Base-by-base conservation (phyloP, 2,888 invertebrate genomes). In the Proisotoma minuta region DNA sequence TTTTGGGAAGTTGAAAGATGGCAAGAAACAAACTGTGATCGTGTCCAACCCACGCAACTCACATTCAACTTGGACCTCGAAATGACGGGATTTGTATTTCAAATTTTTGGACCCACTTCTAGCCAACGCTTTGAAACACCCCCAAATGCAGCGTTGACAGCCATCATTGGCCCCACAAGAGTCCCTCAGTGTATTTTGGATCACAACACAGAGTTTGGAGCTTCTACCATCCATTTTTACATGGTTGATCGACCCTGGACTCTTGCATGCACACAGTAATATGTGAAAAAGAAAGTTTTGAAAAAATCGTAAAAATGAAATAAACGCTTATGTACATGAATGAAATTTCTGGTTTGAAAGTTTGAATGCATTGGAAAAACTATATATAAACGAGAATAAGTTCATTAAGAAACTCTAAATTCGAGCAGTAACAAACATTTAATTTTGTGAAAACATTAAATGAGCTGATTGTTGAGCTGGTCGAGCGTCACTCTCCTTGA, bases 1-100 rank as follows among this genome's bases (percentile, higher is more conserved):
- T 66, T 66, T 43, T 63, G 49, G 23, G 26, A 57, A 43, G 43
- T 43, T 43, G 50, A 50, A 10, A 50, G 22, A 50, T 50, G 50
- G 50, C 18, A 5, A 43, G 43, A 5, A 4, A 43, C 43, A 43
- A n/a, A 43, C 43, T 43, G 43, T n/a, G 20, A 43, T 20, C 12
- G 18, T 4, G 20, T 43, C 43, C 43, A 43, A 43, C 43, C 43
- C 8, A 43, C 43, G 4, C 43, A 43, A 20, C n/a, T n/a, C 8
- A 43, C 43, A 5, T 43, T 43, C n/a, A 43, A 43, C 43, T 43
- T 43, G 43, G 43, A 5, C n/a, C 8, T 5, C 12, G 43, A 43
- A n/a, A 43, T 43, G 43, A 43, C 43, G 8, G 43, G 43, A 43
- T 43, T 43, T n/a, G n/a, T 43, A 18, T n/a, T 43, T n/a, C 43